These are phyloP conservation scores for Eolophus roseicapilla DNA, from an alignment of 2,113 vertebrate species.

Conservation along the genomic window DNA sequence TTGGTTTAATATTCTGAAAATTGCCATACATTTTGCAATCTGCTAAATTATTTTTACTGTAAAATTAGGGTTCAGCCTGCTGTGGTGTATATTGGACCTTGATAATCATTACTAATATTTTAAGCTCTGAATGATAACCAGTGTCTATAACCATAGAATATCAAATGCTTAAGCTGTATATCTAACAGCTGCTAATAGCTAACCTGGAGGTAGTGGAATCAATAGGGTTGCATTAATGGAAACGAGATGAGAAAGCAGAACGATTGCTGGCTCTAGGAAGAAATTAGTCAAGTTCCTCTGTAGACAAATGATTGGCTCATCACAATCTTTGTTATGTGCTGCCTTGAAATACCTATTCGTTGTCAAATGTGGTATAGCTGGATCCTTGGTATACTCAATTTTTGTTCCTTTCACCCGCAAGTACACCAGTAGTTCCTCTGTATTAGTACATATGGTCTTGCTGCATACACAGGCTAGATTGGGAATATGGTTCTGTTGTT, in stretches of 20 bases:
- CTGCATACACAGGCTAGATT: not conserved
- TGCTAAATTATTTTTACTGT: not conserved
- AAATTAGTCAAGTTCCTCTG: not conserved
- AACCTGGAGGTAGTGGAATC: not conserved
- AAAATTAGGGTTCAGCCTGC: not conserved
- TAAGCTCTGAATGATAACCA: not conserved
- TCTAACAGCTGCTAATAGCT: not conserved
- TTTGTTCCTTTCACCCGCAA: accelerated
- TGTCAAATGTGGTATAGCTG: not conserved
- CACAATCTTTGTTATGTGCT: not conserved
- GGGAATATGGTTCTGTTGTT: not conserved
- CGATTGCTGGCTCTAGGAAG: not conserved
- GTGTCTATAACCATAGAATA: not conserved
- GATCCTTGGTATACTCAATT: accelerated
- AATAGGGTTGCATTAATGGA: not conserved
- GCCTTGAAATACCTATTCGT: not conserved
- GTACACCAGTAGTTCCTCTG: not conserved
- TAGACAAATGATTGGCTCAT: not conserved
- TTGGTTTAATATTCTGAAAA: not conserved
- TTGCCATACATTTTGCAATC: not conserved
- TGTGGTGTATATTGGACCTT: not conserved
- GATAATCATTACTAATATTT: not conserved
- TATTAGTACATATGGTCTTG: accelerated
- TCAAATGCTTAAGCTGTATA: not conserved
- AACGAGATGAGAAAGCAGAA: not conserved